Base-by-base conservation (phyloP, 1,140 invertebrate genomes). In the Forficula auricularia region DNA sequence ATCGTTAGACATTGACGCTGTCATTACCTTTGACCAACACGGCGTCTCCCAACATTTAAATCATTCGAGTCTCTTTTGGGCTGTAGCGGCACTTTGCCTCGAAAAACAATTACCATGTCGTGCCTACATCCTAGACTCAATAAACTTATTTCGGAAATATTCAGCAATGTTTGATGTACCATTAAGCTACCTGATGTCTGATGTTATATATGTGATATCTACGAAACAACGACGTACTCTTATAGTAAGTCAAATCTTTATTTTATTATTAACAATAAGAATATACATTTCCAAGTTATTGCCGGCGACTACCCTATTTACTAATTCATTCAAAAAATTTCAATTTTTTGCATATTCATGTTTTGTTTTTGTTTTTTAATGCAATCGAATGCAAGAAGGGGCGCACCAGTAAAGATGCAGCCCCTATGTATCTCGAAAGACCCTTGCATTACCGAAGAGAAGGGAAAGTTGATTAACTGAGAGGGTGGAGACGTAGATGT, bases 41-140 rank as follows among this genome's bases (percentile, higher is more conserved):
- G 92, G 92, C 38, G 75, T 96, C 3, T 91, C 85, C 52, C 73
- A 76, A 7, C 91, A 97, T 65, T 63, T 68, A 19, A 96, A 96
- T 67, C 92, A 96, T 59, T 76, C 72, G 47, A 76, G 83, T 36
- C 70, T 87, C 45, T 86, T 81, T 58, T 79, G 79, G 65, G 80
- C 78, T 45, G 64, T 83, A 20, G 75, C 76, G 45, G 72, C 80
- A 54, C 65, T 88, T 49, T 77, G 77, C 52, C 67, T 82, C 50
- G 73, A 82, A 49, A 71, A 73, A 53, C 67, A 72, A 56, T 65
- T 87, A 61, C 82, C 83, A 51, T 84, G 82, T 59, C 71, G 72
- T 55, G 72, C 86, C 7, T 89, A 82, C 58, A 73, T 75, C 46
- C 63, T 94, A 52, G 79, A 89, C 53, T 77, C 79, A 54, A 80